Evolutionary conservation across 2,113 vertebrate species (phyloP).

Genomic region (Cottus gobio): DNA sequence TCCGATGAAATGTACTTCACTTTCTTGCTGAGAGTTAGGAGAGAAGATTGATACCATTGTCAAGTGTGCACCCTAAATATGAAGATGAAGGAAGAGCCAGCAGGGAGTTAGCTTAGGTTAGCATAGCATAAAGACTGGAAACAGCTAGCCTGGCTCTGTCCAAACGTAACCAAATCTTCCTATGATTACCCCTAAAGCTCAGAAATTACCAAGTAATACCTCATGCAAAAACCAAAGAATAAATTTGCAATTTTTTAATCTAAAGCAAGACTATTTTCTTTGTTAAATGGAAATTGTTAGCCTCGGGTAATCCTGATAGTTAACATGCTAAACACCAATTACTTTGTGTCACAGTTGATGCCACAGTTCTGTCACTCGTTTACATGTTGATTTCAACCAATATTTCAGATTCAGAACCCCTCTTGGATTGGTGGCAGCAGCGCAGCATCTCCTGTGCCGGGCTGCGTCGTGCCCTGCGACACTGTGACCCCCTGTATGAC

Average conservation of each 20-base stretch:
- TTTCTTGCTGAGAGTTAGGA: neutral
- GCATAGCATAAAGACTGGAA: no score
- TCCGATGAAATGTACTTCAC: neutral
- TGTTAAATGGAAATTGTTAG: neutral
- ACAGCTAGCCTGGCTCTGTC: neutral
- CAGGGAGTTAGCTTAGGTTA: neutral
- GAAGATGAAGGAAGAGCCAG: neutral
- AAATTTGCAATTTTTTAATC: neutral
- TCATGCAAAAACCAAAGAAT: neutral
- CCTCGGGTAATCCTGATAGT: neutral
- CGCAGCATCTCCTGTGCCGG: constrained; percentile 91
- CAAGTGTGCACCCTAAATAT: neutral
- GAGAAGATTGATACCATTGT: neutral
- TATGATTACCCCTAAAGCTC: neutral
- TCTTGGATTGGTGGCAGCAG: constrained; percentile 94
- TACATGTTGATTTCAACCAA: neutral
- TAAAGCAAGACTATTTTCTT: neutral
- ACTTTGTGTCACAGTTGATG: neutral
- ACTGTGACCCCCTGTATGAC: constrained; percentile 96
- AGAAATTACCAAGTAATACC: neutral
- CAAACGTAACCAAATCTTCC: neutral
- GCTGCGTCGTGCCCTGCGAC: constrained; percentile 96
- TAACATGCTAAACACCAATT: neutral
- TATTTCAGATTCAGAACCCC: constrained; percentile 95
- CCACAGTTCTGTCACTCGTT: neutral